phyloP scores from a whole-genome alignment of 1,140 invertebrate species.

The Dysdera silvatica region DNA sequence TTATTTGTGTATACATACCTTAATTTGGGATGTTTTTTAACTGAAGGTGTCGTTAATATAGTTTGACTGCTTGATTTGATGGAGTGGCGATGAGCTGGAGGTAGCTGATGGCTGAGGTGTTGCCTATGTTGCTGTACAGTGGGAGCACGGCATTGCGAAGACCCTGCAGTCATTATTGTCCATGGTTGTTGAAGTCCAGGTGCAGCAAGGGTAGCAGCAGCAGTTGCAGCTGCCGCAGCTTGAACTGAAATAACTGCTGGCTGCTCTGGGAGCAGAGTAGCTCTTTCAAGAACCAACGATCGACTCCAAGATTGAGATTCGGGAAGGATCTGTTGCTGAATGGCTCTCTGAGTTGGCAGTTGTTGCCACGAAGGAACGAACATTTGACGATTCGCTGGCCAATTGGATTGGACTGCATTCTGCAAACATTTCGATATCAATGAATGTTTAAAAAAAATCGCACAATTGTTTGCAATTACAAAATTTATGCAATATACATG shows the following conservation, averaged over 20 bases:
- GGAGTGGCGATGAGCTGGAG: constrained; percentile 4
- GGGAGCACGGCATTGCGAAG: constrained; percentile 19
- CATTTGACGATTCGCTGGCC: constrained; percentile 62
- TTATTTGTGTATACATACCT: constrained; percentile 9
- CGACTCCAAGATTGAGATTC: constrained; percentile 64
- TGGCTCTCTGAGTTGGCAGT: constrained; percentile 60
- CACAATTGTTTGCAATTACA: too few species aligned
- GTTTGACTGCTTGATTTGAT: constrained; percentile 2
- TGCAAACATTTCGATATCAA: too few species aligned
- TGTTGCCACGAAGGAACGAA: constrained; percentile 81
- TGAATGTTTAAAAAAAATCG: too few species aligned
- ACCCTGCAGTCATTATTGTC: constrained; percentile 20
- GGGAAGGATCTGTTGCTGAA: constrained; percentile 54
- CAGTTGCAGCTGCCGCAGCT: too few species aligned
- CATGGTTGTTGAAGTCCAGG: constrained; percentile 30
- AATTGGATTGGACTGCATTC: constrained; percentile 67
- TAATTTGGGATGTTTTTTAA: constrained; percentile 14
- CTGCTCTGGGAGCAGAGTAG: constrained; percentile 53
- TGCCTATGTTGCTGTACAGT: constrained; percentile 18
- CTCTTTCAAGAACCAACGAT: constrained; percentile 70
- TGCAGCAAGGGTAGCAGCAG: constrained; percentile 14
- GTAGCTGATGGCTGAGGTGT: background rate
- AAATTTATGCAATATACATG: too few species aligned
- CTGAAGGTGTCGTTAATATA: too few species aligned
- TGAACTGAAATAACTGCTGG: constrained; percentile 51